phyloP scores from a whole-genome alignment of 2,113 vertebrate species.

The Zapornia atra region DNA sequence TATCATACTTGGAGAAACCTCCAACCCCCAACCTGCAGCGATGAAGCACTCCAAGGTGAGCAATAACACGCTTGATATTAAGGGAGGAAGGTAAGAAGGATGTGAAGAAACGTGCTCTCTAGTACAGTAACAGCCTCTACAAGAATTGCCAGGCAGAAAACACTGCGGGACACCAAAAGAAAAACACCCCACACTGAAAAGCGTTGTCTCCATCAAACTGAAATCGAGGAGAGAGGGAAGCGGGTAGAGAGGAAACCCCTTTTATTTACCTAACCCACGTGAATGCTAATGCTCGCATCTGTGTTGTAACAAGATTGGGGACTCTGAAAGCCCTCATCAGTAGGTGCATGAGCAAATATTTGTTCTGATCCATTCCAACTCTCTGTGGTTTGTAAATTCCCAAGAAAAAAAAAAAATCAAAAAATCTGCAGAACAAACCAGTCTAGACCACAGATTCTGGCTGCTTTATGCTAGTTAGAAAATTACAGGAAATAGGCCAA shows the following conservation, averaged over 20 bases:
- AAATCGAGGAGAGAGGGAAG: neutral
- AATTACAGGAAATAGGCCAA: slow-evolving; percentile 46
- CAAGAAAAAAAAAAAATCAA: slow-evolving; percentile 21
- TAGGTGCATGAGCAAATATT: slow-evolving; percentile 61
- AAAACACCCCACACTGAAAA: neutral
- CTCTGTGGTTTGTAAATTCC: slow-evolving; percentile 68
- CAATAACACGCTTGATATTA: slow-evolving; percentile 8
- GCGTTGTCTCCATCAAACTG: neutral
- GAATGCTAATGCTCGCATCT: neutral
- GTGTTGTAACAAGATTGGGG: slow-evolving; percentile 2
- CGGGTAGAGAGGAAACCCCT: neutral
- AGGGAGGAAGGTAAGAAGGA: neutral
- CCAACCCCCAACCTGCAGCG: slow-evolving; percentile 5
- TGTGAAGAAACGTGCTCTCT: neutral
- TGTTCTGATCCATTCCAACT: slow-evolving; percentile 59
- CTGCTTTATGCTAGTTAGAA: slow-evolving; percentile 52
- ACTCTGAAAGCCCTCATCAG: slow-evolving; percentile 42
- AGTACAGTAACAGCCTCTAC: neutral
- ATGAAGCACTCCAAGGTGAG: slow-evolving; percentile 8
- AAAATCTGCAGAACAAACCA: slow-evolving; percentile 62
- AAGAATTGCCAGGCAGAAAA: slow-evolving; percentile 21
- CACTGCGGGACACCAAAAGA: neutral
- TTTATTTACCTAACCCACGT: neutral
- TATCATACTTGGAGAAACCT: neutral
- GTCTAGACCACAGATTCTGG: slow-evolving; percentile 59